phyloP scores from a whole-genome alignment of 2,888 invertebrate genomes.

The Gari tellinella region DNA sequence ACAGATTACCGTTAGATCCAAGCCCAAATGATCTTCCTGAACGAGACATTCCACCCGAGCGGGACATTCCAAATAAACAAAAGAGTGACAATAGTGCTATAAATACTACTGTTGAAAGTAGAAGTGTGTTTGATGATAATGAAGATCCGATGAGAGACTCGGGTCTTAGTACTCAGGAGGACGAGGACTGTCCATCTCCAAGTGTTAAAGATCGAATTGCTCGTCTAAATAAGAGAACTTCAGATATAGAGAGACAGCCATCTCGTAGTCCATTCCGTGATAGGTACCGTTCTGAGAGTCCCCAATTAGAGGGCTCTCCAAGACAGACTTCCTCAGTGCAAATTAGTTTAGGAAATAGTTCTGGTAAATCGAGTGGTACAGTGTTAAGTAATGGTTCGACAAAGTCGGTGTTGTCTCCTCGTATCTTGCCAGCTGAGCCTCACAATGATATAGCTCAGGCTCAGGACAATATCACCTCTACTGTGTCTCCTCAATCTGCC shows the following conservation, averaged over 20 bases:
- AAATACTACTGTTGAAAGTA: slow-evolving; percentile 1
- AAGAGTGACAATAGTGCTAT: slow-evolving; percentile 1
- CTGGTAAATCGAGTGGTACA: neutral
- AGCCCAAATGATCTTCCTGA: slow-evolving; percentile 75
- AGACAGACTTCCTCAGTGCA: slow-evolving; percentile 8
- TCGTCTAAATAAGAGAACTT: slow-evolving; percentile 58
- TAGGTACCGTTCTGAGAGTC: slow-evolving; percentile 33
- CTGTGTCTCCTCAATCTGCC: slow-evolving; percentile 3
- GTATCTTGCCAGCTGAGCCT: too few species aligned
- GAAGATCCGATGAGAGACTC: slow-evolving; percentile 1
- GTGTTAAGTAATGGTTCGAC: neutral
- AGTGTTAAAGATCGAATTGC: slow-evolving; percentile 71
- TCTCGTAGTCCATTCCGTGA: slow-evolving; percentile 29
- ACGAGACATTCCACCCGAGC: slow-evolving; percentile 61
- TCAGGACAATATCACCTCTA: neutral
- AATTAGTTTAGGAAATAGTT: neutral
- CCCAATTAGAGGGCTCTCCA: slow-evolving; percentile 39
- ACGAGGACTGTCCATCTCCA: slow-evolving; percentile 43
- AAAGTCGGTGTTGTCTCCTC: neutral
- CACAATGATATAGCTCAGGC: neutral
- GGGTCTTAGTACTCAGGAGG: slow-evolving; percentile 16
- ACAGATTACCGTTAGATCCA: slow-evolving; percentile 57
- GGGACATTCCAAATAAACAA: slow-evolving; percentile 29
- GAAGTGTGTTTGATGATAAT: slow-evolving; percentile 10
- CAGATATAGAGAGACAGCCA: slow-evolving; percentile 10